Conservation (phyloP, 2,113 vertebrate species). For the Apodemus sylvaticus region DNA sequence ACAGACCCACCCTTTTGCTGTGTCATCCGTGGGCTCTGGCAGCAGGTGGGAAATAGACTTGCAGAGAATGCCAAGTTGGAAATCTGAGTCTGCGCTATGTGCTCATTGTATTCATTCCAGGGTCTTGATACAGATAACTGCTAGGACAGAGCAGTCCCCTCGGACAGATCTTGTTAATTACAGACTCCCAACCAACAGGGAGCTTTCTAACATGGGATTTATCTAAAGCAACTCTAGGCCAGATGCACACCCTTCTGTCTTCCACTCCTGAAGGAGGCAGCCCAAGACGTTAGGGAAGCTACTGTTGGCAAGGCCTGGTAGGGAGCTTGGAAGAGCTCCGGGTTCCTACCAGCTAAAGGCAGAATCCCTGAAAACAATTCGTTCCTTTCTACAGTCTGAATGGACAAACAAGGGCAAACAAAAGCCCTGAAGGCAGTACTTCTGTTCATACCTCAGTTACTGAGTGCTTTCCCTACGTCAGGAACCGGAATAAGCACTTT, state of each 20-base stretch:
- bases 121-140: constrained; percentile 3
- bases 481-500: constrained; percentile 13
- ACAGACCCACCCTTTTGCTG: not conserved
- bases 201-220: not conserved
- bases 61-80: not conserved
- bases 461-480: not conserved
- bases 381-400: constrained; percentile 51
- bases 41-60: constrained; percentile 19
- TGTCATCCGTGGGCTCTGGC: not conserved
- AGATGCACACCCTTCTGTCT: constrained; percentile 10
- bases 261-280: constrained; percentile 35
- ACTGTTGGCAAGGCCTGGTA: constrained; percentile 14
- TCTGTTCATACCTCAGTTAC: constrained; percentile 11
- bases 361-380: constrained; percentile 55
- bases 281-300: constrained; percentile 37
- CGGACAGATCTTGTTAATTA: not conserved
- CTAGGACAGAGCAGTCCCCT: constrained; percentile 8
- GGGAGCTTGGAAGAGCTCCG: not conserved
- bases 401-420: constrained; percentile 44
- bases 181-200: not conserved
- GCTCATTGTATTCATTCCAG: not conserved
- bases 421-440: constrained; percentile 1
- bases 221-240: constrained; percentile 11
- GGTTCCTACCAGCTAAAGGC: constrained; percentile 36
- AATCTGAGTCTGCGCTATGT: constrained; percentile 21